Evolutionary conservation across 2,113 vertebrate genomes (phyloP).

Genomic region (Trachemys scripta): DNA sequence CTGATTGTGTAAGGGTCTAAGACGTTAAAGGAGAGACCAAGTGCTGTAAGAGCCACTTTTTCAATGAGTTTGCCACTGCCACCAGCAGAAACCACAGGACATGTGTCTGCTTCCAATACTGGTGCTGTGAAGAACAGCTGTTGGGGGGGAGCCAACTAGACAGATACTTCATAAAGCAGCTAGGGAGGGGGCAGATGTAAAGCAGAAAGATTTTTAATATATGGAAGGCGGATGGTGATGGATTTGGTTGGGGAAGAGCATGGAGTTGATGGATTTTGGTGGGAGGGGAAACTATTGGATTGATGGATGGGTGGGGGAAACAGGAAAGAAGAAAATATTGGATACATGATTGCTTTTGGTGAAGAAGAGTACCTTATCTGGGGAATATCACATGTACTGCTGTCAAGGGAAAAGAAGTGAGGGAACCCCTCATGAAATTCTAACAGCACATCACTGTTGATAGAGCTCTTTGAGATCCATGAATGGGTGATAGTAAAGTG

Average conservation of each 20-base stretch:
- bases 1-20: neutral
- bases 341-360: neutral
- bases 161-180: neutral
- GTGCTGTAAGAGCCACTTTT: neutral
- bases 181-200: neutral
- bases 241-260: neutral
- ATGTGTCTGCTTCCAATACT: neutral
- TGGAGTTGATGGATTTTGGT: neutral
- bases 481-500: neutral
- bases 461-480: slow-evolving; percentile 9
- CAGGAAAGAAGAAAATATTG: neutral
- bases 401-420: slow-evolving; percentile 5
- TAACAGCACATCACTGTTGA: neutral
- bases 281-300: neutral
- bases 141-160: neutral
- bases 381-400: neutral
- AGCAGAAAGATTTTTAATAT: neutral
- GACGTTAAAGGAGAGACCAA: neutral
- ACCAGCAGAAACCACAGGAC: neutral
- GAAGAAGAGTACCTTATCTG: neutral
- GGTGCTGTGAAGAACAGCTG: neutral
- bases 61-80: neutral
- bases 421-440: neutral
- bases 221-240: neutral
- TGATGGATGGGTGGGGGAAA: neutral